These are phyloP conservation scores for Halocynthia roretzi DNA, from an alignment of 23 tunicate genomes.

Conservation along the genomic window DNA sequence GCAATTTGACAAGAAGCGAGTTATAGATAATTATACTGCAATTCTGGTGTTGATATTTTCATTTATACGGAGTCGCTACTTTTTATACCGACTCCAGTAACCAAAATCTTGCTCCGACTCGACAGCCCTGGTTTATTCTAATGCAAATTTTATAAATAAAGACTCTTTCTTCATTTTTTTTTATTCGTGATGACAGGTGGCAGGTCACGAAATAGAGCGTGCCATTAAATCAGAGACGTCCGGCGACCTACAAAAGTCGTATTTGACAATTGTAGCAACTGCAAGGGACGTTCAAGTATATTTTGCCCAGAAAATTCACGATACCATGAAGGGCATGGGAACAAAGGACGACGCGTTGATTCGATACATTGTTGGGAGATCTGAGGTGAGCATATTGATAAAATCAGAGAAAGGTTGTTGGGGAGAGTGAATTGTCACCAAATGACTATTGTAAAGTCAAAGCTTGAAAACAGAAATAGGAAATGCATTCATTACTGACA, in stretches of 20 bases:
- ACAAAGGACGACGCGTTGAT: constrained; percentile 18
- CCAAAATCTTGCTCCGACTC: no score
- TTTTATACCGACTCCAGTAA: no score
- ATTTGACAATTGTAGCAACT: constrained; percentile 10
- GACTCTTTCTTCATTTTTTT: not conserved
- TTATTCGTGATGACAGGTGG: not conserved
- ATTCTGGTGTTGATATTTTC: no score
- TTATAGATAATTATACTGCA: no score
- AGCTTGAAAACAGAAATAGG: no score
- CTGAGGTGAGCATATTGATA: constrained; percentile 8
- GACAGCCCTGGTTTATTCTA: no score
- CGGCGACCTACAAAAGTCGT: constrained; percentile 20
- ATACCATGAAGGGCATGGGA: constrained; percentile 24
- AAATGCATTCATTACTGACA: no score
- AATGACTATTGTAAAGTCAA: no score
- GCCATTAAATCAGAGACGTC: constrained; percentile 20
- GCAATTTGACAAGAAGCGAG: no score
- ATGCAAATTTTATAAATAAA: no score
- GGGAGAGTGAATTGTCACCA: no score
- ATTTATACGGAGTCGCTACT: no score
- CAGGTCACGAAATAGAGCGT: constrained; percentile 13
- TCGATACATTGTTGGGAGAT: constrained; percentile 1
- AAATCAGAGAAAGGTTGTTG: not conserved
- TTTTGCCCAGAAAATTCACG: constrained; percentile 17
- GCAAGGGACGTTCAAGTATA: constrained; percentile 19